A percentile compares a stretch with the other conserved stretches of the same genome.
Evolutionary conservation across 2,888 invertebrate species (phyloP).

Genomic region (Andrena bicolor): DNA sequence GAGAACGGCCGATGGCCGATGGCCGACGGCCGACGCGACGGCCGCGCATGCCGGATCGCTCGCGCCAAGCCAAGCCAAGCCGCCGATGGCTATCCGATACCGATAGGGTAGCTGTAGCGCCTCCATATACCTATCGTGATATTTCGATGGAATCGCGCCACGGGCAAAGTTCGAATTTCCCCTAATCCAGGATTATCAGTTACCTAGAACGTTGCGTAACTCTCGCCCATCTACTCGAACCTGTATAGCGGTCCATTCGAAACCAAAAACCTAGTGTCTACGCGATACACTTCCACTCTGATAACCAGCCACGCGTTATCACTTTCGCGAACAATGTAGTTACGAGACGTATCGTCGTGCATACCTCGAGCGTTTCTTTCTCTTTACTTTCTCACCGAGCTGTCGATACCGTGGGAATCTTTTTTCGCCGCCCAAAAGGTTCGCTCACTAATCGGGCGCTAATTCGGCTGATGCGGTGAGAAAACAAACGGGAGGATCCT

Average conservation of each 20-base stretch:
- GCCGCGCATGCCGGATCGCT: slow-evolving; percentile 75
- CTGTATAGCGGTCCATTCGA: background rate
- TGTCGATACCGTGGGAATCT: slow-evolving; percentile 62
- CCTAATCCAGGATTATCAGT: slow-evolving; percentile 57
- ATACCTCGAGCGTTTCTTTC: slow-evolving; percentile 29
- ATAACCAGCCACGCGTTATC: background rate
- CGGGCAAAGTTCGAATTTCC: slow-evolving; percentile 57
- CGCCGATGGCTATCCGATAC: slow-evolving; percentile 61
- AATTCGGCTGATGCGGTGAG: slow-evolving; percentile 58
- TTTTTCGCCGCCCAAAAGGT: slow-evolving; percentile 36
- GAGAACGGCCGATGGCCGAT: slow-evolving; percentile 58
- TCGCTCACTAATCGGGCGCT: slow-evolving; percentile 65
- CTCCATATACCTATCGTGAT: slow-evolving; percentile 49
- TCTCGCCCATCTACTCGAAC: background rate
- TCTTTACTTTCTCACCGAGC: slow-evolving; percentile 61
- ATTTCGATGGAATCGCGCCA: slow-evolving; percentile 56
- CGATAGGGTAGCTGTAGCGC: slow-evolving; percentile 65
- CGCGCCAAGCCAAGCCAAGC: slow-evolving; percentile 46
- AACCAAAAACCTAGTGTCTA: background rate
- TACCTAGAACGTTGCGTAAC: slow-evolving; percentile 42
- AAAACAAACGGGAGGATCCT: slow-evolving; percentile 48
- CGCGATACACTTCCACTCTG: background rate
- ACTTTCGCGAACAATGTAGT: background rate
- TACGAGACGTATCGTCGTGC: background rate
- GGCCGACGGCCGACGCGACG: no score